These are phyloP conservation scores for Clarias gariepinus DNA, from an alignment of 2,113 vertebrate genomes.

Conservation along the genomic window DNA sequence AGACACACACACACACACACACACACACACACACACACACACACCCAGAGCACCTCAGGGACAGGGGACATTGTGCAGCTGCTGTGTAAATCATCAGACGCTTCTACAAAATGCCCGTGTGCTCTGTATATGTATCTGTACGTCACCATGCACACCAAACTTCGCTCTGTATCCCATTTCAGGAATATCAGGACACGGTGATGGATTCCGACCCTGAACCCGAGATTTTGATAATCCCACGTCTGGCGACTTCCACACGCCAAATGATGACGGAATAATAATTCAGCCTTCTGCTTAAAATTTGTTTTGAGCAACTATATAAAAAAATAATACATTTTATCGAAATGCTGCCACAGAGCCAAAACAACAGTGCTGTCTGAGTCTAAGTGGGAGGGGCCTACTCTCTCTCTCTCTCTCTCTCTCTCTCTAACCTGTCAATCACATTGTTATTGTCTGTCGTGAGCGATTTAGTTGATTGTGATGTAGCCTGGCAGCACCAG, in stretches of 20 bases:
- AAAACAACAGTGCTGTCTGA: background rate
- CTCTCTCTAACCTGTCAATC: background rate
- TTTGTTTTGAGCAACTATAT: background rate
- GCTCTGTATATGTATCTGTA: slow-evolving; percentile 60
- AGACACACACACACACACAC: slow-evolving; percentile 15
- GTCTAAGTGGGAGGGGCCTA: background rate
- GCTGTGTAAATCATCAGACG: slow-evolving; percentile 78
- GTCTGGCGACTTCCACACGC: no score
- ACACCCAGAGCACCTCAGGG: slow-evolving; percentile 73
- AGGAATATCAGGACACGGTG: background rate
- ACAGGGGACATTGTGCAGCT: slow-evolving; percentile 70
- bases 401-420: no score
- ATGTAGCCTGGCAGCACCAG: background rate
- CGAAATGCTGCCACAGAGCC: no score
- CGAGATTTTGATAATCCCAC: background rate
- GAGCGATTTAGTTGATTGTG: background rate
- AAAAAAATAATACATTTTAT: background rate
- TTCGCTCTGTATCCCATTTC: background rate
- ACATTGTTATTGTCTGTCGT: background rate
- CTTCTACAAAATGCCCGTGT: slow-evolving; percentile 80
- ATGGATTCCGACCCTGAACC: background rate
- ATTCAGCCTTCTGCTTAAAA: background rate
- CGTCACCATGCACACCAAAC: background rate
- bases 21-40: slow-evolving; percentile 15
- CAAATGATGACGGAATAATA: no score